Evolutionary conservation across 2,113 vertebrate genomes (phyloP).

Genomic region (Phoenicopterus ruber): DNA sequence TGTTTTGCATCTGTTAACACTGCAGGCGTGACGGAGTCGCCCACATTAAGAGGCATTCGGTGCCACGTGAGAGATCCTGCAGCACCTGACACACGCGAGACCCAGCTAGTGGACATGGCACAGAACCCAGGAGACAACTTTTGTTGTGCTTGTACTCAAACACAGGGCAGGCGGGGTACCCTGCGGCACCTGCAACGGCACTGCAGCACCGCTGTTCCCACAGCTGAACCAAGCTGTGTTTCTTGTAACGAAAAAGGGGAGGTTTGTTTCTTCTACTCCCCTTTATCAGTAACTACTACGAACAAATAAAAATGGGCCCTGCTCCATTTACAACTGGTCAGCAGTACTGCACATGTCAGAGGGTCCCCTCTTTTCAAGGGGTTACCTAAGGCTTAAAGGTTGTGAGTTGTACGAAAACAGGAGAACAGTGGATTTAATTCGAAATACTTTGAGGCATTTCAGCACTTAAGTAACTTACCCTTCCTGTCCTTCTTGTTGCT

Average conservation of each 20-base stretch:
- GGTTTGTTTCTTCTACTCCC: not conserved
- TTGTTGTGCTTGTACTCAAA: not conserved
- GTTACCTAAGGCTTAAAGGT: not conserved
- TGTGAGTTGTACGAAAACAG: not conserved
- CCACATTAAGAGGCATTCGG: not conserved
- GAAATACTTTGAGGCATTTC: accelerated
- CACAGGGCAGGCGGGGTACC: not conserved
- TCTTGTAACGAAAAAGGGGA: not conserved
- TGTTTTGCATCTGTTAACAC: not conserved
- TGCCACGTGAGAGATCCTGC: not conserved
- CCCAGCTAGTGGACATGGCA: not conserved
- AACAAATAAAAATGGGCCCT: not conserved
- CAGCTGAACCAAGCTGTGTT: not conserved
- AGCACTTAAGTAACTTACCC: conserved; percentile 54
- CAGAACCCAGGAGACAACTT: not conserved
- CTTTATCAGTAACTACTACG: not conserved
- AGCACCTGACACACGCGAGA: not conserved
- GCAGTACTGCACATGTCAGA: not conserved
- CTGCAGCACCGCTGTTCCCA: accelerated
- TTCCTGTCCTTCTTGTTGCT: conserved; percentile 77
- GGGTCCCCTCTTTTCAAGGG: not conserved
- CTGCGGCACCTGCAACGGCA: not conserved
- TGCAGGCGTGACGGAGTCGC: not conserved
- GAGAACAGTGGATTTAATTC: not conserved
- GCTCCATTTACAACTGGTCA: not conserved